A percentile compares a stretch with the other conserved stretches of the same genome.
Conservation (phyloP, 2,888 invertebrate species). For the Anthophora plumipes region DNA sequence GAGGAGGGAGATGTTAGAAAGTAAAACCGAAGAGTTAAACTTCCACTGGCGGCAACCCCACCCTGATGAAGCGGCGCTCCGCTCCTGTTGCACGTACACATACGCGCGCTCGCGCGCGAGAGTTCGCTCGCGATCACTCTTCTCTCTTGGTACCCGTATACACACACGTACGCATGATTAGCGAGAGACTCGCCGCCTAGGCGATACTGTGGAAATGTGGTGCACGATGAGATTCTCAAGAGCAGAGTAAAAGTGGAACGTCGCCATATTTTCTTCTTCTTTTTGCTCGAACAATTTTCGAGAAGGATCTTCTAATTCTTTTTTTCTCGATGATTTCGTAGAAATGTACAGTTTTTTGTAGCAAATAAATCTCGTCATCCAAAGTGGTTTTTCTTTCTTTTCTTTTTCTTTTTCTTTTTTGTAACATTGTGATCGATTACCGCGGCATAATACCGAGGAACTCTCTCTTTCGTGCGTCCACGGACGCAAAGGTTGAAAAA, state of each 20-base stretch:
- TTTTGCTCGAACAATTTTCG: background rate
- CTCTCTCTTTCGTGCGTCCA: slow-evolving; percentile 20
- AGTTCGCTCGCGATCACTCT: slow-evolving; percentile 23
- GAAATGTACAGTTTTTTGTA: background rate
- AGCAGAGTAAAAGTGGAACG: slow-evolving; percentile 73
- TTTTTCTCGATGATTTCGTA: background rate
- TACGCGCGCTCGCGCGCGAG: slow-evolving; percentile 3
- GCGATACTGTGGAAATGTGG: slow-evolving; percentile 63
- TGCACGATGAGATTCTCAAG: slow-evolving; percentile 58
- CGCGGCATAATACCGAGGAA: background rate
- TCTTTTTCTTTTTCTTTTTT: too few species aligned
- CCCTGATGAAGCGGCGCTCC: slow-evolving; percentile 76
- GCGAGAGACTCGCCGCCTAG: slow-evolving; percentile 46
- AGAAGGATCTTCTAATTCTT: background rate
- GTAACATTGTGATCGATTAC: slow-evolving; percentile 3
- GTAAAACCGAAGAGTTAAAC: slow-evolving; percentile 82
- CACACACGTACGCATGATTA: slow-evolving; percentile 66
- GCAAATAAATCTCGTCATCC: background rate
- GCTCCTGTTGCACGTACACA: slow-evolving; percentile 55
- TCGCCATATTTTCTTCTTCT: slow-evolving; percentile 15
- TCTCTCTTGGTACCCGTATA: slow-evolving; percentile 28
- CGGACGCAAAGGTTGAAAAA: slow-evolving; percentile 23
- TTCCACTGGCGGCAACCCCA: slow-evolving; percentile 76
- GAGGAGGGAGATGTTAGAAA: slow-evolving; percentile 79
- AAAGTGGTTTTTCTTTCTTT: too few species aligned